Percentiles rank a stretch among this genome's conserved stretches.
phyloP scores from a whole-genome alignment of 2,888 invertebrate genomes.

The Bugulina stolonifera region DNA sequence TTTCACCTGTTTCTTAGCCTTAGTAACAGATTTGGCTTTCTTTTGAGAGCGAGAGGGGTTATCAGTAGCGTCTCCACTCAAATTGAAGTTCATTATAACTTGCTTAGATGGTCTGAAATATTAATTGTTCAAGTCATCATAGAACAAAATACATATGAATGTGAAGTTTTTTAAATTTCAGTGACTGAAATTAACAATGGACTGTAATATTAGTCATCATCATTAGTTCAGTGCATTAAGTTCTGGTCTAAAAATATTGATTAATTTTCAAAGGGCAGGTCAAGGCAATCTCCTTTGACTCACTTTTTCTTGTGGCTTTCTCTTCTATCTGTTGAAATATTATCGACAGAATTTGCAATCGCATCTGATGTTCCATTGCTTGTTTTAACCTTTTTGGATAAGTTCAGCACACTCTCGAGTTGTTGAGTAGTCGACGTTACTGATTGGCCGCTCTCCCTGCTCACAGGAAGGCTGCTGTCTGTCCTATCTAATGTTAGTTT shows the following conservation, averaged over 20 bases:
- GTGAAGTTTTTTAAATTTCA: too few species aligned
- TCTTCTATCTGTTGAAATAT: neutral
- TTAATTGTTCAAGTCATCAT: too few species aligned
- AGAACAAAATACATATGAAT: too few species aligned
- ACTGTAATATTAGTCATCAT: too few species aligned
- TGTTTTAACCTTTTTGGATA: neutral
- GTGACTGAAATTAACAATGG: too few species aligned
- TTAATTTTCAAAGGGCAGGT: too few species aligned
- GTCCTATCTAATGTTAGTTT: neutral
- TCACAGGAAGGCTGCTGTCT: neutral
- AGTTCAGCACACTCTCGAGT: neutral
- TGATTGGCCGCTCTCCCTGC: constrained; percentile 9
- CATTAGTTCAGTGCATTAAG: too few species aligned
- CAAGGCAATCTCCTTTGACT: neutral
- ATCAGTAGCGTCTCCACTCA: neutral
- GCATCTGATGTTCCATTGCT: neutral
- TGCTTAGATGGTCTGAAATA: constrained; percentile 5
- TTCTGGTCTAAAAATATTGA: too few species aligned
- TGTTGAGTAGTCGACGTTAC: neutral
- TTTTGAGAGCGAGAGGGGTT: neutral
- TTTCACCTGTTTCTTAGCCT: constrained; percentile 4
- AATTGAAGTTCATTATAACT: constrained; percentile 21
- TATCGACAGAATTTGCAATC: neutral
- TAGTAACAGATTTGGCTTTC: neutral
- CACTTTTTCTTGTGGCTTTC: neutral